phyloP scores from a whole-genome alignment of 37 sponge, comb jelly and placozoan genomes.

The Spongilla lacustris region DNA sequence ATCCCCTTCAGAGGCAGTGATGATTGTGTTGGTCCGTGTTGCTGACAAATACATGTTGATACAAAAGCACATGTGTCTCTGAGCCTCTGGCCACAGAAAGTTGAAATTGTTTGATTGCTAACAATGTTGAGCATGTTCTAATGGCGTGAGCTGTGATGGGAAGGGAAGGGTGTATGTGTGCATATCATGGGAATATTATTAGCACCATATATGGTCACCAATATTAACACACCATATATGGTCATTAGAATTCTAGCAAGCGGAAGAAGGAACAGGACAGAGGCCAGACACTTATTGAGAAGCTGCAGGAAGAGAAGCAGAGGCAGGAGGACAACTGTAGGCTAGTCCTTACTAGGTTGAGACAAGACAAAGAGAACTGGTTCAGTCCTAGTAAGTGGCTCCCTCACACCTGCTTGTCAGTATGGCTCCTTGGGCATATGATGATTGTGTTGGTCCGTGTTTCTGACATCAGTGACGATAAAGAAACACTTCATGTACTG shows the following conservation, averaged over 20 bases:
- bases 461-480: slow-evolving; percentile 15
- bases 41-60: not conserved
- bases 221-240: not conserved
- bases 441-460: slow-evolving; percentile 62
- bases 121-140: too few species aligned
- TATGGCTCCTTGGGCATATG: not conserved
- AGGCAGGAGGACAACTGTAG: slow-evolving; percentile 88
- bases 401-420: too few species aligned
- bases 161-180: too few species aligned
- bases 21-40: not conserved
- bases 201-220: too few species aligned
- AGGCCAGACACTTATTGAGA: slow-evolving; percentile 74
- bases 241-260: slow-evolving; percentile 79
- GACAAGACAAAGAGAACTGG: slow-evolving; percentile 87
- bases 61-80: not conserved
- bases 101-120: too few species aligned
- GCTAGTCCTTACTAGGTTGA: slow-evolving; percentile 74
- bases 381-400: slow-evolving; percentile 73
- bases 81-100: not conserved
- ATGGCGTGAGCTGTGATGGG: too few species aligned
- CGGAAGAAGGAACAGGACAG: slow-evolving; percentile 95
- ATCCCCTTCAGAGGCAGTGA: not conserved
- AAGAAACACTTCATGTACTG: not conserved
- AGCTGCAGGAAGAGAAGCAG: slow-evolving; percentile 86
- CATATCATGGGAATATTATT: too few species aligned